Evolutionary conservation across 2,113 vertebrate species (phyloP).

Genomic region (Upupa epops): DNA sequence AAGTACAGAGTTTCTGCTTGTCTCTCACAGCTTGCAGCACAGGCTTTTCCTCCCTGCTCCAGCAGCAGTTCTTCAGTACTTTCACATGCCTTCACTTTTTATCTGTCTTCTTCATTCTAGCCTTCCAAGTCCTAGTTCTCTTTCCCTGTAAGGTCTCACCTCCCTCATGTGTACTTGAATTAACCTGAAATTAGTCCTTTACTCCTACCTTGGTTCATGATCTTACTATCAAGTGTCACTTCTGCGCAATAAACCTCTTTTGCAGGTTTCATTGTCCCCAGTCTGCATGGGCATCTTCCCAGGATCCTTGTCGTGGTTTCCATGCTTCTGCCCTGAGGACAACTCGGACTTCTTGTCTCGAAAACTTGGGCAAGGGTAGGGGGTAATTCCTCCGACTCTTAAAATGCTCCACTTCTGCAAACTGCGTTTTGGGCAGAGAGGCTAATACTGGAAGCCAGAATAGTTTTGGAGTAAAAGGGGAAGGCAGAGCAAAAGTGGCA

Average conservation of each 20-base stretch:
- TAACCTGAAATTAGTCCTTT: not conserved
- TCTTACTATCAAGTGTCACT: not conserved
- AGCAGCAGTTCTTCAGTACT: not conserved
- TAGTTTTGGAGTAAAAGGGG: not conserved
- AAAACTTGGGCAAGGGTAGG: not conserved
- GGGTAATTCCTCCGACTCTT: not conserved
- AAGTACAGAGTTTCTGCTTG: fast-evolving
- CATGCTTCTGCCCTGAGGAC: not conserved
- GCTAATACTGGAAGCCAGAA: not conserved
- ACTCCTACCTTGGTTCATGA: not conserved
- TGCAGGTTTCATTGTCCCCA: not conserved
- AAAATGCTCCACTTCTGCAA: not conserved
- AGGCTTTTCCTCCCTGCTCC: not conserved
- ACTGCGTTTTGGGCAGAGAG: not conserved
- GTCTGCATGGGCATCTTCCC: not conserved
- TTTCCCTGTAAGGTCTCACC: not conserved
- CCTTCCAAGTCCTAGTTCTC: not conserved
- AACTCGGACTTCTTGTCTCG: not conserved
- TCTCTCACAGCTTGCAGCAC: not conserved
- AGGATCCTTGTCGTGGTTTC: not conserved
- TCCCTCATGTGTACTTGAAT: not conserved
- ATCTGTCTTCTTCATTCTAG: not conserved
- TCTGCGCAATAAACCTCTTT: not conserved
- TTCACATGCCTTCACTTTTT: not conserved
- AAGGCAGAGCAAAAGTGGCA: fast-evolving